phyloP scores from a whole-genome alignment of 2,888 invertebrate genomes.

The Mimachlamys varia region DNA sequence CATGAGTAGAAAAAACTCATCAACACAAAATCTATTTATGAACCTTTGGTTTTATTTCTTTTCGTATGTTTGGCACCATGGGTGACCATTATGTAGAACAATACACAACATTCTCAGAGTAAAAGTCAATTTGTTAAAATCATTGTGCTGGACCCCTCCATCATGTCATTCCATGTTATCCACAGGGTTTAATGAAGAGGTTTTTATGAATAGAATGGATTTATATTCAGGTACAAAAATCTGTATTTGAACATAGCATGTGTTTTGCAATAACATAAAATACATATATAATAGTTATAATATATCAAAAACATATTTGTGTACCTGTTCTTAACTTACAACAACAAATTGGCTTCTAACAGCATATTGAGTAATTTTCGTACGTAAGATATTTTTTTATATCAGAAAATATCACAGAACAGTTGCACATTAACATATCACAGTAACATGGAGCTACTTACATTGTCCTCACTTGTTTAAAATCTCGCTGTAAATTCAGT shows the following conservation, averaged over 20 bases:
- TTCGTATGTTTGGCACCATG: not conserved
- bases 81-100: not conserved
- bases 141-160: not conserved
- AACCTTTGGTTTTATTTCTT: not conserved
- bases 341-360: no score
- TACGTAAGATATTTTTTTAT: not conserved
- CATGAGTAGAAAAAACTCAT: not conserved
- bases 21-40: not conserved
- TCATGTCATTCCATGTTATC: not conserved
- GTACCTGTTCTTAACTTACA: no score
- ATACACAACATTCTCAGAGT: not conserved
- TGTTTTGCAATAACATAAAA: no score
- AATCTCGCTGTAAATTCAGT: not conserved
- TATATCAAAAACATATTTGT: no score
- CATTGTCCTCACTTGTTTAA: not conserved
- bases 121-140: not conserved
- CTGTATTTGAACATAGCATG: not conserved
- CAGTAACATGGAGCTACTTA: not conserved
- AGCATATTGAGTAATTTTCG: no score
- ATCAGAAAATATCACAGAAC: not conserved
- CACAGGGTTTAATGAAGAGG: not conserved
- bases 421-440: not conserved
- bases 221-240: not conserved
- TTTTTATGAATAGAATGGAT: not conserved
- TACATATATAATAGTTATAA: no score